Evolutionary conservation across 2,113 vertebrate genomes (phyloP).

Genomic region (Lutjanus erythropterus): DNA sequence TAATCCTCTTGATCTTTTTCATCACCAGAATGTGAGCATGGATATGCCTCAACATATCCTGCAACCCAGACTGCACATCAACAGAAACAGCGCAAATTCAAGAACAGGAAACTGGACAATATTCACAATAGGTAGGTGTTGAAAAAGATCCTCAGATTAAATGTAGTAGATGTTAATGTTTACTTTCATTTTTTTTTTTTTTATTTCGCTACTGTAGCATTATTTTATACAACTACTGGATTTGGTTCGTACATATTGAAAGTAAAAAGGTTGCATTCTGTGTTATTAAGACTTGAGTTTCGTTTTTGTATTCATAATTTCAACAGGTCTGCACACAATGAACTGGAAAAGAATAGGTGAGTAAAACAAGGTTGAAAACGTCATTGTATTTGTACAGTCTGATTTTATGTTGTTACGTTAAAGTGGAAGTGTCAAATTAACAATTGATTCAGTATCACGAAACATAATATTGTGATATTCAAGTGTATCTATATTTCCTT

Average conservation of each 20-base stretch:
- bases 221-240: neutral
- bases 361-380: constrained; percentile 49
- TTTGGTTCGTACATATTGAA: neutral
- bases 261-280: constrained; percentile 5
- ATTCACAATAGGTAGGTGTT: constrained; percentile 78
- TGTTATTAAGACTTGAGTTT: neutral
- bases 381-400: no score
- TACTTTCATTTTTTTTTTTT: neutral
- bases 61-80: constrained; percentile 84
- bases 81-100: constrained; percentile 90
- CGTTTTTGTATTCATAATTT: constrained; percentile 38
- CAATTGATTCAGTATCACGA: no score
- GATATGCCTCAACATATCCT: constrained; percentile 93
- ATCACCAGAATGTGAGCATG: constrained; percentile 92
- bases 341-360: constrained; percentile 98
- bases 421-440: no score
- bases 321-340: constrained; percentile 95
- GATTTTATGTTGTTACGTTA: no score
- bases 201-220: neutral
- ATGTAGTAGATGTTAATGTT: neutral
- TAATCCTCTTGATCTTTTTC: constrained; percentile 43
- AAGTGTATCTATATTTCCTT: no score
- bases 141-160: neutral
- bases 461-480: no score
- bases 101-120: constrained; percentile 87